Percentiles rank a stretch among this genome's conserved stretches.
Evolutionary conservation across 2,113 vertebrate species (phyloP).

Genomic region (Laticauda colubrina): DNA sequence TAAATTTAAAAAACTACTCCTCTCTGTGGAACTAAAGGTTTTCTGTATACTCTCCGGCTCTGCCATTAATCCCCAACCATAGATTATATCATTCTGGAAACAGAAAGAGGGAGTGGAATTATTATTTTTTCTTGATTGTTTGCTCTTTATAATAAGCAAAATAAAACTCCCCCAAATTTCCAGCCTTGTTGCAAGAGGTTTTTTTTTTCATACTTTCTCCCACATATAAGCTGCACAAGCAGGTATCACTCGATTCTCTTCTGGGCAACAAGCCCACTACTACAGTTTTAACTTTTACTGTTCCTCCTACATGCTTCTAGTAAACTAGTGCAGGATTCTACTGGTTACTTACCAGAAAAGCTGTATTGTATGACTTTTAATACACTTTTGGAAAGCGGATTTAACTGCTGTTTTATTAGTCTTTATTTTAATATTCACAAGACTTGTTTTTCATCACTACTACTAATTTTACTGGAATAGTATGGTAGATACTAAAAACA

Average conservation of each 20-base stretch:
- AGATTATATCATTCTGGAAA: background rate
- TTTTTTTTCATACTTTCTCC: background rate
- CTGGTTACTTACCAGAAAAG: constrained; percentile 51
- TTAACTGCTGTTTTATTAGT: constrained; percentile 8
- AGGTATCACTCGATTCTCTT: accelerated
- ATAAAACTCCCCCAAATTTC: background rate
- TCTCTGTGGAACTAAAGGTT: background rate
- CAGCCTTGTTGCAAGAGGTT: background rate
- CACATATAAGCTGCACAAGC: constrained; percentile 2
- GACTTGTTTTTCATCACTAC: constrained; percentile 36
- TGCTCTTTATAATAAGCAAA: background rate
- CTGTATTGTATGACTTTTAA: constrained; percentile 4
- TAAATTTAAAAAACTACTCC: background rate
- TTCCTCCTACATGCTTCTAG: constrained; percentile 57
- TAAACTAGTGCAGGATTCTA: constrained; percentile 24
- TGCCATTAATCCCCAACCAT: background rate
- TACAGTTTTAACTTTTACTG: constrained; percentile 44
- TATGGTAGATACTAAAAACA: constrained; percentile 33
- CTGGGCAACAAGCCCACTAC: constrained; percentile 29
- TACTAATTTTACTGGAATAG: constrained; percentile 31
- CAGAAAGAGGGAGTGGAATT: background rate
- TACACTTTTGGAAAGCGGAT: constrained; percentile 47
- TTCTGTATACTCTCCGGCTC: background rate
- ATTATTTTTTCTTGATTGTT: background rate
- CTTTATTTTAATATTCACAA: background rate